Conservation (phyloP, 1,140 invertebrate genomes). For the Plectrocnemia conspersa region DNA sequence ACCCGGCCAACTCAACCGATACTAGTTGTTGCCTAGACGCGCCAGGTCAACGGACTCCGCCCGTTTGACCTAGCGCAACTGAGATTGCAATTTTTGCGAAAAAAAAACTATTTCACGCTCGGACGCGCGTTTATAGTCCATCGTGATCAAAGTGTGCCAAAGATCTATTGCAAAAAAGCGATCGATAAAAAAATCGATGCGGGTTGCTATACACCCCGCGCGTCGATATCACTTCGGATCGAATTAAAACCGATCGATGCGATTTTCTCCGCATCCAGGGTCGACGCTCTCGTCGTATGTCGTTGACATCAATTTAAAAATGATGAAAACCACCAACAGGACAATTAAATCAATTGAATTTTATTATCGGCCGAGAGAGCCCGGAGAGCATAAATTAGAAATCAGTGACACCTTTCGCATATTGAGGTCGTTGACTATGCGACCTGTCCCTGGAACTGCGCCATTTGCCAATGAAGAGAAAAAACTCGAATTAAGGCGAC, state of each 20-base stretch:
- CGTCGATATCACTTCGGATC: slow-evolving; percentile 1
- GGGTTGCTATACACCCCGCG: not conserved
- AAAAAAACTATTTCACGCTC: not conserved
- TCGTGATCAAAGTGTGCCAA: not conserved
- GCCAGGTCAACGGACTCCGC: slow-evolving; percentile 7
- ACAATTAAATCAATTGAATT: too few relatives aligned
- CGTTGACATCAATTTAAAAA: not conserved
- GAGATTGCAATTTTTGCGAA: slow-evolving; percentile 9
- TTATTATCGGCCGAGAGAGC: too few relatives aligned
- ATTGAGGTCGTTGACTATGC: too few relatives aligned
- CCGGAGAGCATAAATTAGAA: too few relatives aligned
- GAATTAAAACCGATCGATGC: slow-evolving; percentile 3
- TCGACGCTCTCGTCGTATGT: too few relatives aligned
- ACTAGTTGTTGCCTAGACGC: not conserved
- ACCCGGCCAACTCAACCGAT: slow-evolving; percentile 8
- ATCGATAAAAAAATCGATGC: not conserved
- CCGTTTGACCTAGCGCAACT: slow-evolving; percentile 24
- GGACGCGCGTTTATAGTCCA: not conserved
- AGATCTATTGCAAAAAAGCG: not conserved
- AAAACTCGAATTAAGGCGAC: too few relatives aligned
- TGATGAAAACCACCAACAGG: not conserved
- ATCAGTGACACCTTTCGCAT: too few relatives aligned
- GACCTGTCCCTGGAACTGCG: too few relatives aligned
- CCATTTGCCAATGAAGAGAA: too few relatives aligned
- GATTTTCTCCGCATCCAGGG: slow-evolving; percentile 1